Base-by-base conservation (phyloP, 2,888 invertebrate genomes). In the Beris chalybata region DNA sequence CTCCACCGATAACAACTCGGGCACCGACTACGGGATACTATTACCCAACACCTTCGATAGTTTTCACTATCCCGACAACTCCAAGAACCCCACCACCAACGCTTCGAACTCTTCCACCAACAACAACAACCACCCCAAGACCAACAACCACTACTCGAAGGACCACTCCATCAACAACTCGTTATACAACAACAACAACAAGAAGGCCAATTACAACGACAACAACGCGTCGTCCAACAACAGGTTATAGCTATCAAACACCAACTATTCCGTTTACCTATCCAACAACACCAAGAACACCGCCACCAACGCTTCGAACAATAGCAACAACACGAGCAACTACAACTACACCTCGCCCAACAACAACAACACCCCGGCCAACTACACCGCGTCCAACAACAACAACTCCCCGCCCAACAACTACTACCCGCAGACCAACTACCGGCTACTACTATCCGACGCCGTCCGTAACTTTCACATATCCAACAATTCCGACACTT, bases 121-220 rank as follows among this genome's bases (percentile, higher is more conserved):
- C 38, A 3, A 38, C 38, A 2, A 38, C 38, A 2, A 38, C 38
- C 6, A 7, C 38, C 38, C 7, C 4, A n/a, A 47, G 47, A 47
- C 47, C 47, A n/a, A 47, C 11, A 6, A 47, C 47, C 5, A 53
- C 53, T 5, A 30, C 30, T 11, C 30, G 30, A 4, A 29, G 11
- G 12, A 30, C 22, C 31, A 22, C 53, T 29, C 6, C 53, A 30
- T 12, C 53, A 53, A 53, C 53, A 6, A 30, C 30, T 30, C 29
- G 30, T 4, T 52, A 22, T 15, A 38, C 38, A 38, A 38, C 38
- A 7, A 38, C 38, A 1, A 38, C 38, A 50, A 50, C 50, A n/a
- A 50, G 50, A 50, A 50, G 50, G 50, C 50, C 50, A 13, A 50
- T 50, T 15, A 50, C 15, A 50, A 50, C 50, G 9, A 53, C 53